Conservation (phyloP, 2,797 vertebrate genomes). For the Apogon hyalosoma region DNA sequence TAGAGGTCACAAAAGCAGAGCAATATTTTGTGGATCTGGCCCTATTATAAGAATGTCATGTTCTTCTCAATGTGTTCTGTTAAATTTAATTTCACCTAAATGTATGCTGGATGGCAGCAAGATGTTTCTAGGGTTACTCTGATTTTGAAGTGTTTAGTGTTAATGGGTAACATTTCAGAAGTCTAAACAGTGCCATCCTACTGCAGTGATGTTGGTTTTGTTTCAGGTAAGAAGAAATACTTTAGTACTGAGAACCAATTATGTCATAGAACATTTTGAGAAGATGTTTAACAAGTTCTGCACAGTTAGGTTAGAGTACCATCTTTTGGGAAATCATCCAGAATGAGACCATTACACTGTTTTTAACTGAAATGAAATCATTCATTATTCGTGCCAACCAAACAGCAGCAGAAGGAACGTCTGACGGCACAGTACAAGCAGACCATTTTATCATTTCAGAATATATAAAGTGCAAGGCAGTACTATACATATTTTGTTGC, state of each 20-base stretch:
- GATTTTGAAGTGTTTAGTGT: neutral
- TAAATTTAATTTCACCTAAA: too few species aligned
- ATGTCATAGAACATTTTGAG: constrained; percentile 28
- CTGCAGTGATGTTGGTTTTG: constrained; percentile 5
- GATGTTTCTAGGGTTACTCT: neutral
- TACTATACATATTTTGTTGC: constrained; percentile 6
- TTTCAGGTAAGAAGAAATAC: constrained; percentile 28
- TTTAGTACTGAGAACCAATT: constrained; percentile 30
- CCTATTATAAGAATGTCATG: too few species aligned
- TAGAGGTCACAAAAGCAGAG: too few species aligned
- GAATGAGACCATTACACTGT: constrained; percentile 7
- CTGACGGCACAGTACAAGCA: constrained; percentile 4
- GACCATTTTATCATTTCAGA: constrained; percentile 22
- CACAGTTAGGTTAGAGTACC: constrained; percentile 1
- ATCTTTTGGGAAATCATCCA: constrained; percentile 15
- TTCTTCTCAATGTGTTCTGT: too few species aligned
- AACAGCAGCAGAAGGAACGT: constrained; percentile 11
- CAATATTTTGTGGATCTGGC: too few species aligned
- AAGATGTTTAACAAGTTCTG: constrained; percentile 19
- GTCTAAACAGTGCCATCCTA: constrained; percentile 3
- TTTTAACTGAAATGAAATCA: constrained; percentile 11
- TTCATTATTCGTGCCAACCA: neutral
- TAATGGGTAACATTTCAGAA: neutral
- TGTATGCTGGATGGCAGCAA: too few species aligned
- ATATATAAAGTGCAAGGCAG: constrained; percentile 27